Evolutionary conservation across 1,140 invertebrate genomes (phyloP), one percentile per base, ranked within the genome.

Genomic region (Trachymyrmex septentrionalis): DNA sequence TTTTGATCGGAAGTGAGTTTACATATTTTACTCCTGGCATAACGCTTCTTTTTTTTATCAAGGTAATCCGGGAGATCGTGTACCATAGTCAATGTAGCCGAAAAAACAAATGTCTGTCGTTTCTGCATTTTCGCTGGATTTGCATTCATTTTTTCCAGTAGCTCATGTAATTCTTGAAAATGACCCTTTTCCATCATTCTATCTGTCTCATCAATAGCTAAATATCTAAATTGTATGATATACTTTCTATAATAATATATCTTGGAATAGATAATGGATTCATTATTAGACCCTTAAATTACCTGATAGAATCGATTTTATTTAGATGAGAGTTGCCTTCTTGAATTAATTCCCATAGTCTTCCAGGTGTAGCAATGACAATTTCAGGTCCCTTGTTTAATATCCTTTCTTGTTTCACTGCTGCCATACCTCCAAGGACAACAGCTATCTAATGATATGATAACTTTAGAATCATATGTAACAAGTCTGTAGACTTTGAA

Each of bases 171-270:
- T 95, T 99, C 99, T 92, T 98, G 96, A 96, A 99, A 99, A 95
- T 99, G 99, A 21, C 98, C 98, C 89, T 97, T 97, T 93, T 99
- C 99, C 21, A 99, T 96, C 99, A 99, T 99, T 90, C 99, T 96
- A 95, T 99, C 99, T 0, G 99, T 99, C 96, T 99, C 99, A 95
- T 99, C 99, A 85, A 99, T 98, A 0, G 98, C 99, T 80, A 99
- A 95, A 94, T 97, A 98, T 87, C 97, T 97, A 30, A 57, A 71
- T 72, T 30, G n/a, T 7, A 77, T 44, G 30, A 57, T 7, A 73
- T 10, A 34, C 21, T 59, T 21, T 72, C 16, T 27, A 93, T 89
- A 30, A 87, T 76, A 55, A 59, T 24, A 73, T 81, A 85, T 91
- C 77, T 82, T 85, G 75, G 69, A 80, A 69, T 75, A 84, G 14